Conservation (phyloP, 2,888 invertebrate species). For the Nezara viridula region DNA sequence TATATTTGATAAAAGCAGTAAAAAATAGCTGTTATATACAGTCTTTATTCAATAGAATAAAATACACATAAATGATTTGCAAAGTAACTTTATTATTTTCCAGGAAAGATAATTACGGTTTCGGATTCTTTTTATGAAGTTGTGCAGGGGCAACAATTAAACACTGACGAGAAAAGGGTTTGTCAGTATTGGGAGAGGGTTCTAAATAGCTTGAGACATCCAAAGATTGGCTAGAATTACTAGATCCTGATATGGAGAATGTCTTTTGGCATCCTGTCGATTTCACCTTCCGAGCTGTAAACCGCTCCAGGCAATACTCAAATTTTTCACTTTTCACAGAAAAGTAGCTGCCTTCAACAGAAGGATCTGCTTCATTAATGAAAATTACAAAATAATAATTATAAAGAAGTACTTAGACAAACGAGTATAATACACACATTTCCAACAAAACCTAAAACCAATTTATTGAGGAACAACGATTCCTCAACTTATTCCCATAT, state of each 20-base stretch:
- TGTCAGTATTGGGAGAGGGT: neutral
- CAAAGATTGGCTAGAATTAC: neutral
- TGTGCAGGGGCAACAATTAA: neutral
- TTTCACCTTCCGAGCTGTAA: constrained; percentile 24
- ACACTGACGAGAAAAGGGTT: neutral
- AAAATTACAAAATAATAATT: neutral
- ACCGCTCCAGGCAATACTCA: constrained; percentile 5
- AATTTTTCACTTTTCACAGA: constrained; percentile 49
- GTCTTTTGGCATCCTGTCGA: neutral
- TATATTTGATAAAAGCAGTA: no score
- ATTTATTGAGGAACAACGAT: neutral
- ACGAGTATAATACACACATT: neutral
- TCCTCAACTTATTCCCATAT: neutral
- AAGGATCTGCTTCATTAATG: constrained; percentile 5
- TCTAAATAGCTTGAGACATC: neutral
- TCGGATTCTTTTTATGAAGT: neutral
- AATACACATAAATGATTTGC: neutral
- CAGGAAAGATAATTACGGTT: neutral
- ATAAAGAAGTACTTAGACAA: neutral
- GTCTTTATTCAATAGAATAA: no score
- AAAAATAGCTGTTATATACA: no score
- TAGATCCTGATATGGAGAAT: neutral
- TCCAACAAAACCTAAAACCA: neutral
- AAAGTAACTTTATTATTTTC: constrained; percentile 32
- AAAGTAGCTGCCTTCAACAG: constrained; percentile 5